Base-by-base conservation (phyloP, 2,113 vertebrate genomes). In the Oreochromis tanganicae region DNA sequence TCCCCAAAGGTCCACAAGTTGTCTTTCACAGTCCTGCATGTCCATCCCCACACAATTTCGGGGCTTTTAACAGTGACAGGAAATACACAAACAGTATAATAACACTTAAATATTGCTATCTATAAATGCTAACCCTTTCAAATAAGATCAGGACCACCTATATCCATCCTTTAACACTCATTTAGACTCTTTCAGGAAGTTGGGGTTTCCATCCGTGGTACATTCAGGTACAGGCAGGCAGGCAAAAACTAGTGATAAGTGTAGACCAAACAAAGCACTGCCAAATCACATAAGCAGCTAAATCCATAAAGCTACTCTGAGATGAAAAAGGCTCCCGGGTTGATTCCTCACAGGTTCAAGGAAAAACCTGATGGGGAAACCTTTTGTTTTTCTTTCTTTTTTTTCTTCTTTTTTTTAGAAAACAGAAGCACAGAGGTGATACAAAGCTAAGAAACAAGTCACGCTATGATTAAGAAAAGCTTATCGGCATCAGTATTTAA, bases 91-190 rank as follows among this genome's bases (percentile, higher is more conserved):
- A 91, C 92, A 54, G 82, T 82, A 87, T 85, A 88, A 89, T 91
- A 91, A 96, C 92, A 95, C 91, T 93, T 92, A 91, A 91, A 95
- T 96, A 95, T 95, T 96, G 94, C 96, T 94, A 92, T 95, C 93
- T 95, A 94, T 91, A 94, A 89, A 78, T 48, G 73, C 46, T 34
- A 78, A 86, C 89, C 85, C 75, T 87, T 87, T 90, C 68, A 75
- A 84, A 75, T 57, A 68, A 90, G 82, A 68, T 78, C 89, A 83
- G 82, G 83, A 80, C 57, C 88, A 87, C 41, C 43, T 84, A 86
- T 90, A 68, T 85, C 71, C 46, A 19, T 82, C 84, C 84, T 17
- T 16, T 83, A 88, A 87, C 89, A 79, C 86, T 88, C 82, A 36
- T 56, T 81, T 54, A 24, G 14, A 63, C 84, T 81, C 66, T 80